phyloP scores from a whole-genome alignment of 2,113 vertebrate genomes.

The Mobula hypostoma region DNA sequence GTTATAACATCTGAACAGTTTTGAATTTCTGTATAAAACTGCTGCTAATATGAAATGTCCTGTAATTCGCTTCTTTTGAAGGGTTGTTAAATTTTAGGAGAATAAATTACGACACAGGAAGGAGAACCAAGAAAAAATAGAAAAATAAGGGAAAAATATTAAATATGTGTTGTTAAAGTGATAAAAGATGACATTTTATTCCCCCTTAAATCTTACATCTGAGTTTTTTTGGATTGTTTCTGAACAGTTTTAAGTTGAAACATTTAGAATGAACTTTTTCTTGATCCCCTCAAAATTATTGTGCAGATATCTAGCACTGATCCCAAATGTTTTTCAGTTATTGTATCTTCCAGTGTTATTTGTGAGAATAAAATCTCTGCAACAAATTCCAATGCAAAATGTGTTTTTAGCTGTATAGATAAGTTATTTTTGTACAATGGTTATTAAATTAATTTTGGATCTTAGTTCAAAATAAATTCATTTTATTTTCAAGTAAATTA shows the following conservation, averaged over 20 bases:
- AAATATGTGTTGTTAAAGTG: not conserved
- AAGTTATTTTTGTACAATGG: not conserved
- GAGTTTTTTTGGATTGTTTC: not conserved
- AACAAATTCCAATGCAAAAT: not conserved
- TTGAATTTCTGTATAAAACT: not conserved
- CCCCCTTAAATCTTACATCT: not conserved
- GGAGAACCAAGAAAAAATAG: not conserved
- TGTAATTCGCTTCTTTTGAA: constrained; percentile 22
- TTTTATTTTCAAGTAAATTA: not conserved
- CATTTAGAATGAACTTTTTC: not conserved
- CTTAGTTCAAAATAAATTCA: not conserved
- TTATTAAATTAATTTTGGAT: not conserved
- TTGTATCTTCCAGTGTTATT: not conserved
- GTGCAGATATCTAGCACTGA: not conserved
- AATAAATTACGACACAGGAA: not conserved
- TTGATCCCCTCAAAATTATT: not conserved
- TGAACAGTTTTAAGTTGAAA: not conserved
- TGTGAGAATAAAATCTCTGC: not conserved
- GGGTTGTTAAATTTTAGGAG: constrained; percentile 26
- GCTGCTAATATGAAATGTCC: not conserved
- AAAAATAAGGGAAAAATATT: constrained; percentile 24
- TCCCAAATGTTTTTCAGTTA: not conserved
- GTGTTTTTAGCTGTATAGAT: not conserved
- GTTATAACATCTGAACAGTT: not conserved
- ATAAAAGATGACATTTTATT: constrained; percentile 16